Base-by-base conservation (phyloP, 2,797 vertebrate species). In the Xiphorhynchus erythropygius region DNA sequence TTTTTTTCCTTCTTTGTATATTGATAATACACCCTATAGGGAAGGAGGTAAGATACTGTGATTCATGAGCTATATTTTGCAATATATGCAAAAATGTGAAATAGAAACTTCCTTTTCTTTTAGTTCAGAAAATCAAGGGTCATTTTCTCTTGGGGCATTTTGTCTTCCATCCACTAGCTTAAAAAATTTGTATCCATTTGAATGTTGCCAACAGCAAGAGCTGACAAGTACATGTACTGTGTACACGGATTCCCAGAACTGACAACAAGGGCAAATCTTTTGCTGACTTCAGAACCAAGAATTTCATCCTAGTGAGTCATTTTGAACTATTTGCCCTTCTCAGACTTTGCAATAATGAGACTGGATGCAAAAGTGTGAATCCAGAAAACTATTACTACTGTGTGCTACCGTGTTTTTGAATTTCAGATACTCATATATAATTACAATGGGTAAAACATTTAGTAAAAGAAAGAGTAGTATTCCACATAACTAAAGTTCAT, bases 131-230 rank as follows among this genome's bases (percentile, higher is more conserved):
- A 87, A 81, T n/a, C 18, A 84, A 83, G 53, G 49, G 18, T 67
- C 19, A 12, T 90, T 93, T 94, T 93, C 73, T 93, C 50, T 85
- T 35, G 62, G 19, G 50, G 17, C 50, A 55, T 92, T 86, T 78
- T 81, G 32, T 80, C 37, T 93, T 86, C 68, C 24, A 49, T 89
- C 47, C 42, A 50, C 49, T 60, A 59, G 49, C n/a, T 90, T 76
- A 49, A 89, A 82, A 47, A 93, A 63, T 89, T 82, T 90, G 67
- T 78, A 86, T 88, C 74, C 33, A 53, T 73, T 73, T 94, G 62
- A 87, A 79, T 90, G 93, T 95, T 95, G 84, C 93, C 88, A 92
- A 35, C 41, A 93, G 93, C 88, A 80, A 87, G 39, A 53, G 70
- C 56, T 90, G 81, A 94, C 4, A 8, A 84, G 47, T 77, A 86